Evolutionary conservation across 2,113 vertebrate genomes (phyloP).

Genomic region (Syrmaticus mikado): DNA sequence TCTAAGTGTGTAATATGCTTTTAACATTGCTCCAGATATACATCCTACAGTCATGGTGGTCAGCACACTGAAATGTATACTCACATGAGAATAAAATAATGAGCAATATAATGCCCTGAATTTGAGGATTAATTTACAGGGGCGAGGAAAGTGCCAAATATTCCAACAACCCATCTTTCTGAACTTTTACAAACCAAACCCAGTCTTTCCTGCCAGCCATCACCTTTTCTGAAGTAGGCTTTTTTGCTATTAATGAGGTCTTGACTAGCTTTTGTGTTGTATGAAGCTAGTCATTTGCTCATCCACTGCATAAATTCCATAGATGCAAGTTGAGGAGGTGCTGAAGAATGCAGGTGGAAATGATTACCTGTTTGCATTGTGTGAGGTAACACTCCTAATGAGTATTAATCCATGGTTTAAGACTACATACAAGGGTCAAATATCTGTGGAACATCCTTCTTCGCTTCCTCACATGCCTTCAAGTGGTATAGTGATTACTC

Average conservation of each 20-base stretch:
- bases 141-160: neutral
- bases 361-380: neutral
- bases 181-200: neutral
- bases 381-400: neutral
- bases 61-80: neutral
- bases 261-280: neutral
- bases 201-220: neutral
- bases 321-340: neutral
- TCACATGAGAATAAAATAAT: neutral
- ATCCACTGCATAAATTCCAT: neutral
- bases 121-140: neutral
- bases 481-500: neutral
- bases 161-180: neutral
- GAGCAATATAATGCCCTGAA: neutral
- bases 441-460: neutral
- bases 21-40: neutral
- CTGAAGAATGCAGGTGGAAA: neutral
- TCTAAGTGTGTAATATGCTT: neutral
- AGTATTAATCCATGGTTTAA: neutral
- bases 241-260: neutral
- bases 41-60: neutral
- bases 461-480: neutral
- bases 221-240: neutral
- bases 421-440: neutral
- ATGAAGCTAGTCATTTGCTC: neutral